phyloP scores from a whole-genome alignment of 1,140 invertebrate genomes.

The Pachypeltis micranthus region DNA sequence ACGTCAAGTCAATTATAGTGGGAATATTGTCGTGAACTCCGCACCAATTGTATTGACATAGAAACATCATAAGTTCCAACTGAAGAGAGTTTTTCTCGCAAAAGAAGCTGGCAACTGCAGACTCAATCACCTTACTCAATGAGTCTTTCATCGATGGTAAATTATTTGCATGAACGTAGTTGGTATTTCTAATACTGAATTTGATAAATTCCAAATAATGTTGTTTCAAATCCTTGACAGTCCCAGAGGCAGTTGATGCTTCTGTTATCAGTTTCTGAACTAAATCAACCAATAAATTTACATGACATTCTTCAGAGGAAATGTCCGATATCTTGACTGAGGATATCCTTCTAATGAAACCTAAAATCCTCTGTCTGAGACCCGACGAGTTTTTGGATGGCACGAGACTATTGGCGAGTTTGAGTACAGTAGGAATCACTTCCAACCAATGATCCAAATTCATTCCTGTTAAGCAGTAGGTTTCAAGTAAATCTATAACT shows the following conservation, averaged over 20 bases:
- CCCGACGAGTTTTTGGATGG: background rate
- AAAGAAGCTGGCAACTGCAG: background rate
- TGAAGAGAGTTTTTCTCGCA: background rate
- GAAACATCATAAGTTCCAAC: background rate
- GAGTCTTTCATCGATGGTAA: background rate
- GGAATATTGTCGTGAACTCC: background rate
- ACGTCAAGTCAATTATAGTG: background rate
- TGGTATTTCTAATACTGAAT: background rate
- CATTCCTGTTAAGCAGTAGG: background rate
- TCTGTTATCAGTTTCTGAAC: background rate
- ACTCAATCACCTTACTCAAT: background rate
- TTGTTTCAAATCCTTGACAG: background rate
- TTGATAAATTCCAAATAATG: background rate
- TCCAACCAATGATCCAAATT: background rate
- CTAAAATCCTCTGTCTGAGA: background rate
- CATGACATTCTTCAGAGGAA: background rate
- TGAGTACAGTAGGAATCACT: background rate
- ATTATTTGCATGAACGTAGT: background rate
- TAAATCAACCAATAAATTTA: background rate
- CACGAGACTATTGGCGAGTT: background rate
- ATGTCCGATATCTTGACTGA: background rate
- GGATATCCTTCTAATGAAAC: background rate
- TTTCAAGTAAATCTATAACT: slow-evolving; percentile 1
- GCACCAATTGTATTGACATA: background rate
- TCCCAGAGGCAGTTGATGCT: background rate